Evolutionary conservation across 2,113 vertebrate species (phyloP), one percentile per base, ranked within the genome.

Genomic region (Lepus europaeus): DNA sequence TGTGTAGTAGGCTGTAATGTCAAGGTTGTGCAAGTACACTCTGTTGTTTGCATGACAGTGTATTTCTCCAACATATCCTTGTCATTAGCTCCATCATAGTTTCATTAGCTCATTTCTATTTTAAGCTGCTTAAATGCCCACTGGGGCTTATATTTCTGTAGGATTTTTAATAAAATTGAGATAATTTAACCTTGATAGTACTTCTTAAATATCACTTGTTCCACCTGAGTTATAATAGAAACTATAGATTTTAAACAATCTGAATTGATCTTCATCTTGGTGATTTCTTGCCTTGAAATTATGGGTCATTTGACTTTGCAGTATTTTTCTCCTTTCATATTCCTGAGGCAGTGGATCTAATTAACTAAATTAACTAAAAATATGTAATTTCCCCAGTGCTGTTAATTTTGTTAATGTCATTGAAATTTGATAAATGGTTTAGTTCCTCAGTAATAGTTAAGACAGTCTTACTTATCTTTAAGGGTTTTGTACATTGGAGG

Each of bases 381-480:
- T 39, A 63, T 66, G 16, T 51, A 3, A 84, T n/a, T 96, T 97
- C 49, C 11, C 33, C 9, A 25, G 49, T 16, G 2, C 92, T 93
- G 39, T 0, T 76, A 88, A 72, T 91, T 95, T 80, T 93, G 82
- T 90, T 95, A 74, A 84, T 66, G 72, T 91, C 93, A 5, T 78
- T 89, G n/a, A 0, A 92, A 9, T 80, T 53, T 88, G 89, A 86
- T 53, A 59, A 91, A 64, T 79, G 16, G 27, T 85, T 83, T 49
- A 61, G 19, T 90, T 86, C 51, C 19, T 79, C 1, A 33, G 22
- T 69, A 87, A 13, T 93, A 31, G 23, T 88, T 94, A 85, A 74
- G 7, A 74, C 25, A 92, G 5, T 93, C 96, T 70, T 94, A 79
- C 0, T 91, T 72, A 87, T 93, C n/a, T 90, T 56, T 89, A 95